Percentiles rank a stretch among this genome's conserved stretches.
These are phyloP conservation scores for Montipora capricornis DNA, from an alignment of 64 coral and sea anemone species.

Conservation along the genomic window DNA sequence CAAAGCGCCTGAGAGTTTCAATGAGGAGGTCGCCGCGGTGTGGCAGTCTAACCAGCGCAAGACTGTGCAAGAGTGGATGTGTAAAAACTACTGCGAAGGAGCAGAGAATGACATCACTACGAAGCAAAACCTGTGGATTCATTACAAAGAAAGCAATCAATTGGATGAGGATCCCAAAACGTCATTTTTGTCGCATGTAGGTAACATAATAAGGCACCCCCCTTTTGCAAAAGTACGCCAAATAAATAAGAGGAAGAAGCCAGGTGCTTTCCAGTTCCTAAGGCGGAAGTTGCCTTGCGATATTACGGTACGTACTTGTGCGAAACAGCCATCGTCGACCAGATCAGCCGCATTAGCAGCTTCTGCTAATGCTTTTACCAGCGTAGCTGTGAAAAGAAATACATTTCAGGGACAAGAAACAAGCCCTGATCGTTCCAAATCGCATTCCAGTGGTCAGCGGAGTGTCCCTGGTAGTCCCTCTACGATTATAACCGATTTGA, in stretches of 20 bases:
- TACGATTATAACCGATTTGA: background rate
- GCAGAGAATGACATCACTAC: background rate
- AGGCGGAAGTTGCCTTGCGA: background rate
- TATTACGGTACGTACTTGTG: background rate
- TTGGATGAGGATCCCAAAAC: background rate
- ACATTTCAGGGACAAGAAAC: background rate
- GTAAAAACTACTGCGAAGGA: background rate
- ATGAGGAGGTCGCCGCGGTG: background rate
- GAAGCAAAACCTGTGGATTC: background rate
- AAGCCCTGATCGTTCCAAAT: constrained; percentile 1
- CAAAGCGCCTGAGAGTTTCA: background rate
- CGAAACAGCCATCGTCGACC: background rate
- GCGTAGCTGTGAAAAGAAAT: background rate
- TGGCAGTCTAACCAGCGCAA: background rate
- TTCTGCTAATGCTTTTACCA: background rate
- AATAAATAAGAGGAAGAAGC: background rate
- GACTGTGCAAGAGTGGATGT: background rate
- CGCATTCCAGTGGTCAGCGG: background rate
- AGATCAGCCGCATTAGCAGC: too few relatives aligned
- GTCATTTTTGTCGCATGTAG: background rate
- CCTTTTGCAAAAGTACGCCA: constrained; percentile 11
- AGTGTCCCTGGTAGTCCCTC: background rate
- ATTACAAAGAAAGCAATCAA: background rate
- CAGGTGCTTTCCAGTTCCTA: background rate
- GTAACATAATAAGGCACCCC: constrained; percentile 7